phyloP scores from a whole-genome alignment of 37 sponge, comb jelly and placozoan genomes.

The Amphimedon queenslandica region DNA sequence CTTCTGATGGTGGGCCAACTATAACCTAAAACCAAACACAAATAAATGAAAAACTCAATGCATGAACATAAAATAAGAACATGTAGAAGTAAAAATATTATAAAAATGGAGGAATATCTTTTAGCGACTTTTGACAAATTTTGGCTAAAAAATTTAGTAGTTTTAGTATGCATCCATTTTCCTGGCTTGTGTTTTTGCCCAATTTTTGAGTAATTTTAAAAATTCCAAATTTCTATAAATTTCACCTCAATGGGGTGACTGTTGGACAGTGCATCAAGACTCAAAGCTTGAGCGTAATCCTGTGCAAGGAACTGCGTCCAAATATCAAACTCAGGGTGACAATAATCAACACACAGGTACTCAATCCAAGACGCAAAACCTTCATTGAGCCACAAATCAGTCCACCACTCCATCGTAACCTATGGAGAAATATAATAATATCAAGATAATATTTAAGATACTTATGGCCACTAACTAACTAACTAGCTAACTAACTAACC shows the following conservation, averaged over 20 bases:
- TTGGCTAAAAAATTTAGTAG: background rate
- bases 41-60: too few relatives aligned
- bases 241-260: constrained; percentile 82
- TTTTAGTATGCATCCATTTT: too few relatives aligned
- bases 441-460: background rate
- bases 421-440: background rate
- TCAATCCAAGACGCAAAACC: constrained; percentile 98
- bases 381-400: constrained; percentile 96
- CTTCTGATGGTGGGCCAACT: constrained; percentile 85
- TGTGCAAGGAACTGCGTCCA: constrained; percentile 89
- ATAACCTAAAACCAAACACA: constrained; percentile 45
- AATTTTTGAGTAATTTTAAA: background rate
- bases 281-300: constrained; percentile 71
- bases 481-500: constrained; percentile 36
- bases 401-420: constrained; percentile 99
- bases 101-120: too few relatives aligned
- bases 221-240: background rate
- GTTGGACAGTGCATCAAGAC: constrained; percentile 84
- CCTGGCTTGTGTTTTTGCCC: too few relatives aligned
- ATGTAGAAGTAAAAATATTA: too few relatives aligned
- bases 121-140: too few relatives aligned
- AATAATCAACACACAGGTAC: constrained; percentile 92
- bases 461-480: too few relatives aligned
- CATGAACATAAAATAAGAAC: too few relatives aligned
- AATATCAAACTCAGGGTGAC: constrained; percentile 89